These are phyloP conservation scores for Buphagus erythrorhynchus DNA, from an alignment of 2,797 vertebrate genomes.

Conservation along the genomic window DNA sequence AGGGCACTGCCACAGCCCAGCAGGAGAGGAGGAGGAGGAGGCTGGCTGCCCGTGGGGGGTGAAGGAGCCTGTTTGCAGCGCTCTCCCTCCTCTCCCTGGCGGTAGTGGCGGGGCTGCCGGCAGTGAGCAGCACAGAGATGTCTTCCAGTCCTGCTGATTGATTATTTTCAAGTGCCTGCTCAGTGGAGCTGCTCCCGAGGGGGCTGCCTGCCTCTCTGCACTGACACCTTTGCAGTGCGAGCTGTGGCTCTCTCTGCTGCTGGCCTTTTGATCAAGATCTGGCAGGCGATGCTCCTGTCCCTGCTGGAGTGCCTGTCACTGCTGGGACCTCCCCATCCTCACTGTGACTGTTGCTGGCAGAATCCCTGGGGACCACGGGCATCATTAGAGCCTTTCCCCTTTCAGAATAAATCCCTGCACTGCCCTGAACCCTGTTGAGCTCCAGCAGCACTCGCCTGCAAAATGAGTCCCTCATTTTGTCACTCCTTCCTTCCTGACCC, in stretches of 20 bases:
- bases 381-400: neutral
- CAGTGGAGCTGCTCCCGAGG: neutral
- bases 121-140: neutral
- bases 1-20: neutral
- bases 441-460: neutral
- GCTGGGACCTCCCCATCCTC: slow-evolving; percentile 1
- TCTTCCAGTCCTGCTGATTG: slow-evolving; percentile 26
- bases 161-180: slow-evolving; percentile 60
- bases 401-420: accelerated
- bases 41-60: accelerated
- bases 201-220: slow-evolving; percentile 3
- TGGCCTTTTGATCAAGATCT: slow-evolving; percentile 59
- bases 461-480: neutral
- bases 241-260: neutral
- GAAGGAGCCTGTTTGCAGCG: neutral
- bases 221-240: neutral
- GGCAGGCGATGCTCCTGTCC: accelerated
- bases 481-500: neutral
- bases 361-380: neutral
- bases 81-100: neutral
- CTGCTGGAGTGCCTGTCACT: slow-evolving; percentile 33
- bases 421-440: neutral
- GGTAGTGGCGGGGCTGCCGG: accelerated
- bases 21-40: neutral
- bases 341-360: neutral